Conservation (phyloP, 23 tunicate species). For the Oikopleura albicans region DNA sequence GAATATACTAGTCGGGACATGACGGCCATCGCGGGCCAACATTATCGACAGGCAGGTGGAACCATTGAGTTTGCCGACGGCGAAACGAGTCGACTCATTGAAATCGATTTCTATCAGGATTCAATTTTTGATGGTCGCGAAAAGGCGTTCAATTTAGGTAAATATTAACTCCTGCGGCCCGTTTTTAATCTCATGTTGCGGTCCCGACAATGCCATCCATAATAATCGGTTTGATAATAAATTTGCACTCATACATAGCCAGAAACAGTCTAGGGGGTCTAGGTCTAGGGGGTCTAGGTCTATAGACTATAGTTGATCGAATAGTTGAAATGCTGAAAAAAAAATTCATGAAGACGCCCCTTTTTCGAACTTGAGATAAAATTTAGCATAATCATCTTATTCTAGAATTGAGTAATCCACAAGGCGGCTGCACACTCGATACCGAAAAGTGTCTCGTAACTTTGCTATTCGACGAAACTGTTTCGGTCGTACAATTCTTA, state of each 20-base stretch:
- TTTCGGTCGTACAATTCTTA: conserved; percentile 74
- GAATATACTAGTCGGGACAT: conserved; percentile 78
- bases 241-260: no score
- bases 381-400: no score
- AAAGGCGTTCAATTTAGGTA: conserved; percentile 84
- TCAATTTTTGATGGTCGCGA: conserved; percentile 67
- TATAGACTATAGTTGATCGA: no score
- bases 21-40: conserved; percentile 57
- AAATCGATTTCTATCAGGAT: conserved; percentile 52
- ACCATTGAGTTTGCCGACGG: conserved; percentile 54
- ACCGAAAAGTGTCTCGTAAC: conserved; percentile 82
- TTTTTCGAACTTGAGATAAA: no score
- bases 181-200: no score
- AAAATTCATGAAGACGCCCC: no score
- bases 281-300: no score
- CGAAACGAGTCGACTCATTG: conserved; percentile 60
- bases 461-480: conserved; percentile 68
- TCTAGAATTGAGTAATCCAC: conserved; percentile 62
- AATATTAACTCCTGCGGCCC: no score
- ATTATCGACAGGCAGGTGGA: conserved; percentile 51
- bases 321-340: no score
- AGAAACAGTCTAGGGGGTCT: no score
- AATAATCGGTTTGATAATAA: no score
- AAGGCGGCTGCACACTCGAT: conserved; percentile 82
- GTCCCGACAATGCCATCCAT: no score